Percentiles rank a stretch among this genome's conserved stretches.
phyloP scores from a whole-genome alignment of 30 jellyfish, hydroid and myxozoan genomes.

The Pelagia noctiluca region DNA sequence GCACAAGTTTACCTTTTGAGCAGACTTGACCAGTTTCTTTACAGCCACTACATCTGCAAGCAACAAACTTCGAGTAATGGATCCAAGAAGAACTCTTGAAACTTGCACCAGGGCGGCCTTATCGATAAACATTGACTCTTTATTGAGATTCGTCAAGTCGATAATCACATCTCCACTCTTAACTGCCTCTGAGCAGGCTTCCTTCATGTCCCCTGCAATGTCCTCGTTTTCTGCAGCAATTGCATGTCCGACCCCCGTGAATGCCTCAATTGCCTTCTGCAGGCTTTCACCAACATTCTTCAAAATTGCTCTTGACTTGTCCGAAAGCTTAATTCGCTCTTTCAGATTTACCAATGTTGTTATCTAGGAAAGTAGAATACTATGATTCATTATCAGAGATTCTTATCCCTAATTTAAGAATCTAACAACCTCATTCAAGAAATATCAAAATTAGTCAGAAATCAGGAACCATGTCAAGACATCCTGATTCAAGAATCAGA shows the following conservation, averaged over 20 bases:
- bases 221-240: conserved; percentile 76
- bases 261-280: conserved; percentile 68
- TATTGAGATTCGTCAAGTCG: conserved; percentile 23
- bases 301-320: conserved; percentile 39
- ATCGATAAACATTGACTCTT: conserved; percentile 39
- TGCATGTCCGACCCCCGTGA: conserved; percentile 72
- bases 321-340: conserved; percentile 68
- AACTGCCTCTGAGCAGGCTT: conserved; percentile 81
- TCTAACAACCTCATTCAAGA: no score
- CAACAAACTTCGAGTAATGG: conserved; percentile 82
- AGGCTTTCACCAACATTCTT: conserved; percentile 59
- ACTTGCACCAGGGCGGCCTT: conserved; percentile 75
- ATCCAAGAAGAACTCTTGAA: conserved; percentile 78
- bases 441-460: no score
- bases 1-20: conserved; percentile 65
- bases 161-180: conserved; percentile 74
- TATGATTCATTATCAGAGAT: no score
- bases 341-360: conserved; percentile 71
- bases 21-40: conserved; percentile 72
- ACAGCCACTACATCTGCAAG: conserved; percentile 90
- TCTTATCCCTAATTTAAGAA: no score
- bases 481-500: no score
- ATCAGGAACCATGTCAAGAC: no score
- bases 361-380: conserved; percentile 28
- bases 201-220: conserved; percentile 79